A percentile compares a stretch with the other conserved stretches of the same genome.
phyloP scores from a whole-genome alignment of 2,113 vertebrate genomes.

The Nothoprocta perdicaria region DNA sequence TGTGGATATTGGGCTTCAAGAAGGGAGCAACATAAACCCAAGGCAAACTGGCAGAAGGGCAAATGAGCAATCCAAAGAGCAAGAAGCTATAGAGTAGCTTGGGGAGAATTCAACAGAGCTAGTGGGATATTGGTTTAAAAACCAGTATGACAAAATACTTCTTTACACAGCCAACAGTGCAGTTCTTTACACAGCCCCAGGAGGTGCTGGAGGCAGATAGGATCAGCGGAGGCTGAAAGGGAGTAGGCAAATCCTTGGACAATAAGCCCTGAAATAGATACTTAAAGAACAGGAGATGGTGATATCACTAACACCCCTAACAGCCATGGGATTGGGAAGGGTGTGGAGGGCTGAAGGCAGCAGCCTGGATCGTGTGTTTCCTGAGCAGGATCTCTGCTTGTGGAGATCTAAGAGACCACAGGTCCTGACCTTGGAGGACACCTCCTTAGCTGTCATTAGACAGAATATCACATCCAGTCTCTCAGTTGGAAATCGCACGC shows the following conservation, averaged over 20 bases:
- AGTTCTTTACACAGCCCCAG: background rate
- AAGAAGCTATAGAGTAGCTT: background rate
- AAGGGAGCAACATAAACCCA: background rate
- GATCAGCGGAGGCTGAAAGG: background rate
- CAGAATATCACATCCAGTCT: too few species aligned
- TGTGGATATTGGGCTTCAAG: rapidly evolving
- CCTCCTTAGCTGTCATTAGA: too few species aligned
- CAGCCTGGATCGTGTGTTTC: too few species aligned
- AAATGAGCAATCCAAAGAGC: background rate
- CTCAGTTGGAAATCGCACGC: too few species aligned
- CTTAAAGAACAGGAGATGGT: background rate
- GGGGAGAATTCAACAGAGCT: background rate
- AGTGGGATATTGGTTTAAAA: background rate
- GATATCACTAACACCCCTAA: background rate
- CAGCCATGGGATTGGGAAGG: too few species aligned
- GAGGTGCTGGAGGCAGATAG: background rate
- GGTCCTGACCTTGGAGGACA: too few species aligned
- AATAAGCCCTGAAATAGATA: rapidly evolving
- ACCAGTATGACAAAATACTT: rapidly evolving
- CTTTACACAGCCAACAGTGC: background rate
- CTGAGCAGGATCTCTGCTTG: too few species aligned
- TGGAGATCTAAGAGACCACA: too few species aligned
- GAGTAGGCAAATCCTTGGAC: background rate
- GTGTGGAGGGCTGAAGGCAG: too few species aligned
- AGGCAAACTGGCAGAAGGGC: background rate